A percentile compares a stretch with the other conserved stretches of the same genome.
Conservation (phyloP, 2,113 vertebrate species). For the Vanacampus margaritifer region DNA sequence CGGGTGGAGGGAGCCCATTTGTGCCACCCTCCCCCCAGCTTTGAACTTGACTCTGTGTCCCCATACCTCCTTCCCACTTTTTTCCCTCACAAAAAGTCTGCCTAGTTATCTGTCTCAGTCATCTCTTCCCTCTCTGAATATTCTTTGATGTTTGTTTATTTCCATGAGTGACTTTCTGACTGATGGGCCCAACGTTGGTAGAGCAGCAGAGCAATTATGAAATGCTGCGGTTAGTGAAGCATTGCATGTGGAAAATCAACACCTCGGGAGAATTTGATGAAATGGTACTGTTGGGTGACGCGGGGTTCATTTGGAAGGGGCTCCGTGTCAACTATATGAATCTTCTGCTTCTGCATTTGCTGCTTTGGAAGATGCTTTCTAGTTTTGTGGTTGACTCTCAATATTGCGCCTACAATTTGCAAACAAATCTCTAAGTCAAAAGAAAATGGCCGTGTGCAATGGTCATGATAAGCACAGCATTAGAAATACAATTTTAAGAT, state of each 20-base stretch:
- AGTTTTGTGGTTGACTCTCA: constrained; percentile 12
- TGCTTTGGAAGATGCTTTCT: constrained; percentile 13
- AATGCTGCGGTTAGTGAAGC: constrained; percentile 37
- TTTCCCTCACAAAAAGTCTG: constrained; percentile 3
- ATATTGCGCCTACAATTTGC: constrained; percentile 22
- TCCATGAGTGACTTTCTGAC: constrained; percentile 41
- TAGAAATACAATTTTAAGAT: too few relatives aligned
- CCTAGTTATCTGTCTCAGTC: constrained; percentile 14
- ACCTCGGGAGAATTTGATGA: constrained; percentile 37
- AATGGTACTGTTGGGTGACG: constrained; percentile 27
- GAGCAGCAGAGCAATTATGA: constrained; percentile 41
- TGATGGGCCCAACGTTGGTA: constrained; percentile 34
- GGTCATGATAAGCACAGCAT: too few relatives aligned
- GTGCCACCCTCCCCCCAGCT: constrained; percentile 9
- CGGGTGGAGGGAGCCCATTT: constrained; percentile 10
- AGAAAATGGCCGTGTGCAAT: too few relatives aligned
- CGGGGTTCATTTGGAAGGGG: constrained; percentile 28
- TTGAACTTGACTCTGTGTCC: constrained; percentile 46
- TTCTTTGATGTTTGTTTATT: constrained; percentile 58
- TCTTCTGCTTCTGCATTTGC: constrained; percentile 9
- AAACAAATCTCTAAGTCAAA: constrained; percentile 21
- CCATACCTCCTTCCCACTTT: constrained; percentile 15
- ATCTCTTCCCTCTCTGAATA: constrained; percentile 27
- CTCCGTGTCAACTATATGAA: constrained; percentile 13
- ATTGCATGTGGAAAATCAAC: constrained; percentile 38